Percentiles rank a stretch among this genome's conserved stretches.
phyloP scores from a whole-genome alignment of 1,140 invertebrate species.

The Cepaea nemoralis region DNA sequence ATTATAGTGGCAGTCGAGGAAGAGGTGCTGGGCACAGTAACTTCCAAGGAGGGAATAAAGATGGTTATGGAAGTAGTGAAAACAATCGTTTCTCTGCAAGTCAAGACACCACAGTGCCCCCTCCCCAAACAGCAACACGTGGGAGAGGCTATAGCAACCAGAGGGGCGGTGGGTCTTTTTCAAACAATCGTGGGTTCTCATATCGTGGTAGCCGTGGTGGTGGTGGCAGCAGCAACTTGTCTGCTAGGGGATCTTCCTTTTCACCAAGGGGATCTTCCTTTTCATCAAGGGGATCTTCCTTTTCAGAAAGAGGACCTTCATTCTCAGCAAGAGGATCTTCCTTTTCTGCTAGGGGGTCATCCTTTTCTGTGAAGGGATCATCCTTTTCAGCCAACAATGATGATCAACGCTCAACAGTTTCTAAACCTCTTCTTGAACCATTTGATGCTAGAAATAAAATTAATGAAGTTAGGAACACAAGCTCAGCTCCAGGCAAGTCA shows the following conservation, averaged over 20 bases:
- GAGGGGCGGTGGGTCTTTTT: background rate
- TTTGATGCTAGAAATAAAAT: constrained; percentile 26
- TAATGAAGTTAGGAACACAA: constrained; percentile 2
- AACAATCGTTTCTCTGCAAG: background rate
- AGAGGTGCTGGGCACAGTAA: background rate
- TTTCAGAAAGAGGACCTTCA: no score
- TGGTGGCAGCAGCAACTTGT: no score
- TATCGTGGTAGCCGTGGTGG: background rate
- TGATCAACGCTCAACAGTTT: background rate
- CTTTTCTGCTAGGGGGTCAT: background rate
- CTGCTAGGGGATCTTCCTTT: background rate
- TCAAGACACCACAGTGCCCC: background rate
- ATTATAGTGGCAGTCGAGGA: constrained; percentile 3
- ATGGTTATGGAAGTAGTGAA: background rate
- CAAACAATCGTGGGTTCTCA: background rate
- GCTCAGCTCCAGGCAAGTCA: background rate
- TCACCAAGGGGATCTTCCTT: no score
- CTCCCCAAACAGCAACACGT: background rate
- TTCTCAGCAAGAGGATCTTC: background rate
- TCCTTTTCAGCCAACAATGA: background rate
- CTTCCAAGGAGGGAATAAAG: background rate
- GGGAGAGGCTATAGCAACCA: background rate
- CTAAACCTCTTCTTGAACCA: background rate
- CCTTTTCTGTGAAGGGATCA: background rate
- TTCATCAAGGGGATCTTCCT: background rate